Conservation (phyloP, 2,113 vertebrate genomes). For the Sylvietta virens region DNA sequence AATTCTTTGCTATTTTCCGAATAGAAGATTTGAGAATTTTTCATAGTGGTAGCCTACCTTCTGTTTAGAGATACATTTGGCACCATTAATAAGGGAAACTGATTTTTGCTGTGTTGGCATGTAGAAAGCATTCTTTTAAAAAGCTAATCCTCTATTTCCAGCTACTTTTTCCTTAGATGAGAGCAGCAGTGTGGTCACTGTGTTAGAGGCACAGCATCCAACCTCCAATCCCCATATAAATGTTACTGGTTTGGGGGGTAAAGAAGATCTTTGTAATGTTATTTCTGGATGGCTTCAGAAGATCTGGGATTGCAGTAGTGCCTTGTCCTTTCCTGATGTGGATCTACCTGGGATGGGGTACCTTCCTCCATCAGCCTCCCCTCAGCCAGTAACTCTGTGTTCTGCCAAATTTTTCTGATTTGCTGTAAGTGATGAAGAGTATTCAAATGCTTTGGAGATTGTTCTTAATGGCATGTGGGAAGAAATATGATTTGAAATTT, state of each 20-base stretch:
- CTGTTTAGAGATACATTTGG: neutral
- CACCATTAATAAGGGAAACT: neutral
- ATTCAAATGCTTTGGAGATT: neutral
- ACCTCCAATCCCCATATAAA: neutral
- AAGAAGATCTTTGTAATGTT: neutral
- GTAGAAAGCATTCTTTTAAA: neutral
- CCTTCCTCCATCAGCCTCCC: neutral
- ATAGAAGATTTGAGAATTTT: neutral
- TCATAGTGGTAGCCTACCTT: neutral
- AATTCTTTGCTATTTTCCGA: neutral
- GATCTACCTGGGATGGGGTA: neutral
- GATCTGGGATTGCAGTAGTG: neutral
- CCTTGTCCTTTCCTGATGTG: neutral
- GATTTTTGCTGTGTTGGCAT: neutral
- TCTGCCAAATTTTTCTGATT: neutral
- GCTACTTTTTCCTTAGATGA: neutral
- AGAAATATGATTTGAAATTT: neutral
- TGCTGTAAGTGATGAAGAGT: neutral
- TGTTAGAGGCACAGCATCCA: neutral
- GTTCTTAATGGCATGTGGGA: neutral
- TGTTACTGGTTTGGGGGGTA: neutral
- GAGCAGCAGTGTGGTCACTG: neutral
- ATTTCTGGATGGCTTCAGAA: neutral
- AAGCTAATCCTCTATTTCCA: neutral
- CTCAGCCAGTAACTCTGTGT: neutral